Evolutionary conservation across 53 echinoderm and acorn worm genomes (phyloP).

Genomic region (Paracentrotus lividus): DNA sequence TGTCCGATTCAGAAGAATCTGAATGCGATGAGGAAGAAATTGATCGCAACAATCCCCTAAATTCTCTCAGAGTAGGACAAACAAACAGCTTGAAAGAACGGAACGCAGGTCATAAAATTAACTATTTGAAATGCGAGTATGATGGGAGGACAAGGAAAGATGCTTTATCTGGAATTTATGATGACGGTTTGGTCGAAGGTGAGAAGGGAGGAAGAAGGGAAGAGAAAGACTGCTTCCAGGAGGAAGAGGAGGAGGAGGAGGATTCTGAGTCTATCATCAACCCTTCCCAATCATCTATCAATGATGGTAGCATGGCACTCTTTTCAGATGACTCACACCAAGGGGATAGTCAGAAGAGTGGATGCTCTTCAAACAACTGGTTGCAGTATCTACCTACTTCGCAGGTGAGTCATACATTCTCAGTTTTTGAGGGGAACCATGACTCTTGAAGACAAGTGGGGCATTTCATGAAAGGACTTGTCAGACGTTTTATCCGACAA

Average conservation of each 20-base stretch:
- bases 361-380: slow-evolving; percentile 36
- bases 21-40: background rate
- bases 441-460: no score
- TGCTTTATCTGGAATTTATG: background rate
- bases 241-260: background rate
- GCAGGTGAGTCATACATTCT: background rate
- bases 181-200: slow-evolving; percentile 4
- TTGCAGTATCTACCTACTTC: slow-evolving; percentile 28
- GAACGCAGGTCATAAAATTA: background rate
- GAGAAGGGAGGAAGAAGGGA: background rate
- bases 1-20: slow-evolving; percentile 28
- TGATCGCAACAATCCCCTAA: background rate
- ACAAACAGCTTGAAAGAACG: background rate
- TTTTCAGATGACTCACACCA: slow-evolving; percentile 58
- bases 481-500: no score
- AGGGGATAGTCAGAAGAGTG: slow-evolving; percentile 55
- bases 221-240: background rate
- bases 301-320: slow-evolving; percentile 41
- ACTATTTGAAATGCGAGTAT: background rate
- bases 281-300: slow-evolving; percentile 47
- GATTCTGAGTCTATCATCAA: slow-evolving; percentile 10
- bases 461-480: no score
- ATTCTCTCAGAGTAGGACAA: background rate
- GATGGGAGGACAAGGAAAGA: background rate
- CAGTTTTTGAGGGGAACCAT: no score